phyloP scores from a whole-genome alignment of 2,888 invertebrate genomes.

The Pristionchus fissidentatus region DNA sequence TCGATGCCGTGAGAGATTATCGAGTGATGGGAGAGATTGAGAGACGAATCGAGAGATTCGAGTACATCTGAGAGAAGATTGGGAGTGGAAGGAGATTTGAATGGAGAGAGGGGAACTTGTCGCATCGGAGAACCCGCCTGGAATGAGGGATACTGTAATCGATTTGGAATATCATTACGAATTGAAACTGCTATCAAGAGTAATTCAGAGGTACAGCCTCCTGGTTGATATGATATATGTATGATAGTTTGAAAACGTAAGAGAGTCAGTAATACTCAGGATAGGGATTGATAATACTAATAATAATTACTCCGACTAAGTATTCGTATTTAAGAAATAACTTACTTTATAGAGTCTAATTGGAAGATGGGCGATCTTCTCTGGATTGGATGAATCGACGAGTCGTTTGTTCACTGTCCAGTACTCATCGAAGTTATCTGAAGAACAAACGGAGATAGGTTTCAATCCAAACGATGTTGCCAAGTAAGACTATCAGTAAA shows the following conservation, averaged over 20 bases:
- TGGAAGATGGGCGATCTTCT: slow-evolving; percentile 17
- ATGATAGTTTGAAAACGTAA: too few relatives aligned
- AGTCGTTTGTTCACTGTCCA: slow-evolving; percentile 96
- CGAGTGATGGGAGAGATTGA: slow-evolving; percentile 39
- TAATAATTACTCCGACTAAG: neutral
- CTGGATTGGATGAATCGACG: slow-evolving; percentile 86
- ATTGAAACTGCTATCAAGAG: too few relatives aligned
- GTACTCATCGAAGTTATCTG: slow-evolving; percentile 98
- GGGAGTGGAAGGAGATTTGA: slow-evolving; percentile 45
- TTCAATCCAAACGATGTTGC: neutral
- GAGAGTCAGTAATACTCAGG: too few relatives aligned
- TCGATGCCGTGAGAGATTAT: slow-evolving; percentile 89
- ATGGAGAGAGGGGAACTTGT: slow-evolving; percentile 54
- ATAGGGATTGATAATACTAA: too few relatives aligned
- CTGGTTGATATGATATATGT: neutral
- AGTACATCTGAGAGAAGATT: slow-evolving; percentile 52
- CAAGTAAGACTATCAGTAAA: neutral
- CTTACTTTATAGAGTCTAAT: slow-evolving; percentile 39
- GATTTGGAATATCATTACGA: too few relatives aligned
- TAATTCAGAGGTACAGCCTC: too few relatives aligned
- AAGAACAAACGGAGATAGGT: slow-evolving; percentile 69
- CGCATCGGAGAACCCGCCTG: slow-evolving; percentile 78
- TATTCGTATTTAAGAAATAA: neutral
- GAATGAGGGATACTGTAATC: slow-evolving; percentile 18
- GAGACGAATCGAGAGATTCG: slow-evolving; percentile 14